Evolutionary conservation across 2,888 invertebrate species (phyloP).

Genomic region (Orthosia gothica): DNA sequence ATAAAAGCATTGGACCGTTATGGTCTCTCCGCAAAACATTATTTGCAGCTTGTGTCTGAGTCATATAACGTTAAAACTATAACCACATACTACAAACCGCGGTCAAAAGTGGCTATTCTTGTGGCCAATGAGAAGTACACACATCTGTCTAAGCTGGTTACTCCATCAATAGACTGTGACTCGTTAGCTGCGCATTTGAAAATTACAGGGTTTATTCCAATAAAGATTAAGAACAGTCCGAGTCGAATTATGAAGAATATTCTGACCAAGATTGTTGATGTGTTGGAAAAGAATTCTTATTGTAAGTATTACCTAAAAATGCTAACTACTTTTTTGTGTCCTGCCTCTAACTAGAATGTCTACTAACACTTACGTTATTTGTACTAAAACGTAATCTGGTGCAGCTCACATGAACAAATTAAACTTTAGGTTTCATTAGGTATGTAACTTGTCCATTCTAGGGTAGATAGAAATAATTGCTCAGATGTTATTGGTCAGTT

Average conservation of each 20-base stretch:
- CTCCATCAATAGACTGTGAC: constrained; percentile 87
- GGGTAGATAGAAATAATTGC: no score
- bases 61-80: constrained; percentile 72
- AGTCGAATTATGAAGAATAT: constrained; percentile 76
- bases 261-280: constrained; percentile 75
- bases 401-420: no score
- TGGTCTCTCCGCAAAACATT: constrained; percentile 79
- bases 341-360: not conserved
- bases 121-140: constrained; percentile 87
- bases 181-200: constrained; percentile 80
- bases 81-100: constrained; percentile 81
- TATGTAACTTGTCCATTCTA: no score
- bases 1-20: constrained; percentile 81
- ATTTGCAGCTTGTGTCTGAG: constrained; percentile 72
- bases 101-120: constrained; percentile 86
- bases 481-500: no score
- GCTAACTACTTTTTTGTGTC: not conserved
- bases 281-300: constrained; percentile 84
- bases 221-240: constrained; percentile 81
- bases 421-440: no score
- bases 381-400: no score
- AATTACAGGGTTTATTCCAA: constrained; percentile 82
- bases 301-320: constrained; percentile 78
- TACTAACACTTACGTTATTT: no score
- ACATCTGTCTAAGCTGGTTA: constrained; percentile 83